Conservation (phyloP, 1,140 invertebrate genomes). For the Brachionus angularis region DNA sequence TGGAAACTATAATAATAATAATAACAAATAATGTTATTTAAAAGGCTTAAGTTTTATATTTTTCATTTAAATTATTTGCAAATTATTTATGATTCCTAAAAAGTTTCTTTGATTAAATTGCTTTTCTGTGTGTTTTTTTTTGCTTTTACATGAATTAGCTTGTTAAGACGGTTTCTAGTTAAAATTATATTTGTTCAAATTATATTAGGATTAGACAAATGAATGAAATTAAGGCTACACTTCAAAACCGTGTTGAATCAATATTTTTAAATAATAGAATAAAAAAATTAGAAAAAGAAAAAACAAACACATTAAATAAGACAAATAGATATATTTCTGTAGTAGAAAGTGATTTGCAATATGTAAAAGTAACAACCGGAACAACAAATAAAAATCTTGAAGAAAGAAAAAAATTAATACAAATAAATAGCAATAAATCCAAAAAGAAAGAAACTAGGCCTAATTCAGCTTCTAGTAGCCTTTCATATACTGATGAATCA, state of each 20-base stretch:
- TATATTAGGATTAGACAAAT: background rate
- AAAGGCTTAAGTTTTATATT: too few relatives aligned
- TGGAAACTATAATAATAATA: too few relatives aligned
- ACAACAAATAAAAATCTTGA: background rate
- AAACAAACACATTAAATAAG: background rate
- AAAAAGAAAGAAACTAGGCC: background rate
- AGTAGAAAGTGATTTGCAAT: background rate
- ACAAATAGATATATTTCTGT: constrained; percentile 1
- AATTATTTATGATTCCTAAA: too few relatives aligned
- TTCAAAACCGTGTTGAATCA: constrained; percentile 14
- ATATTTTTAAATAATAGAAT: constrained; percentile 1
- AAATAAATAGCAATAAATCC: background rate
- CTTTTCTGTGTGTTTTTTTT: too few relatives aligned
- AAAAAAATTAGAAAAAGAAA: constrained; percentile 1
- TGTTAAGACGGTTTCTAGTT: background rate
- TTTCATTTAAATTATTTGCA: too few relatives aligned
- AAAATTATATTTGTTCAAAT: background rate
- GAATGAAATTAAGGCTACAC: constrained; percentile 28
- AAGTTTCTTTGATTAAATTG: too few relatives aligned
- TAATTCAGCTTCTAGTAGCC: too few relatives aligned
- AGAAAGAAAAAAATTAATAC: background rate
- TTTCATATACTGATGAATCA: too few relatives aligned
- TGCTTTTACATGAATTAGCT: too few relatives aligned
- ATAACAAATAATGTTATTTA: too few relatives aligned
- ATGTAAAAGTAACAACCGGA: background rate